Evolutionary conservation across 2,888 invertebrate genomes (phyloP).

Genomic region (Drosophila greeni): DNA sequence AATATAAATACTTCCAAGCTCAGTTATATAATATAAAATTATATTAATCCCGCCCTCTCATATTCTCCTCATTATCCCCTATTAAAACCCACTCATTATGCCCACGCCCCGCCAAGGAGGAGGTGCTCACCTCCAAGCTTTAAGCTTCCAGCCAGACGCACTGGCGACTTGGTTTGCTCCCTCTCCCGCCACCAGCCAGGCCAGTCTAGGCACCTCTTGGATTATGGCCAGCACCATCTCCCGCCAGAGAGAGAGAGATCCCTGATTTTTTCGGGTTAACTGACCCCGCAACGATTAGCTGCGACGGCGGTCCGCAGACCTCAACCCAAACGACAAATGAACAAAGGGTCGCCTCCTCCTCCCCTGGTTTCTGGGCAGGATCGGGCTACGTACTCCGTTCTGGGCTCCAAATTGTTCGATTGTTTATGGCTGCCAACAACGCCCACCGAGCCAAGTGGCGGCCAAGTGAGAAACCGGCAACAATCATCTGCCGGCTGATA

Average conservation of each 20-base stretch:
- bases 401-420: conserved; percentile 71
- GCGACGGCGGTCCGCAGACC: conserved; percentile 58
- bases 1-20: background rate
- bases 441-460: conserved; percentile 64
- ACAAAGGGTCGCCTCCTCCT: conserved; percentile 54
- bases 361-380: conserved; percentile 32
- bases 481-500: conserved; percentile 72
- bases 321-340: conserved; percentile 66
- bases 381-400: conserved; percentile 28
- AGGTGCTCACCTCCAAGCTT: conserved; percentile 1
- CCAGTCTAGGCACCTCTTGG: conserved; percentile 19
- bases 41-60: background rate
- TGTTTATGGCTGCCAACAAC: conserved; percentile 74
- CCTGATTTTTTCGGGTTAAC: conserved; percentile 53
- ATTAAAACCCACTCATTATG: conserved; percentile 15
- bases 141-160: conserved; percentile 24
- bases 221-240: conserved; percentile 19
- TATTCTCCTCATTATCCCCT: background rate
- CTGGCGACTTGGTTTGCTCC: conserved; percentile 24
- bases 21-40: no score
- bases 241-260: background rate
- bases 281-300: conserved; percentile 69
- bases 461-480: conserved; percentile 74
- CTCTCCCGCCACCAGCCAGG: background rate
- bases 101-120: conserved; percentile 1